Conservation (phyloP, 2,113 vertebrate genomes). For the Saiga tatarica region DNA sequence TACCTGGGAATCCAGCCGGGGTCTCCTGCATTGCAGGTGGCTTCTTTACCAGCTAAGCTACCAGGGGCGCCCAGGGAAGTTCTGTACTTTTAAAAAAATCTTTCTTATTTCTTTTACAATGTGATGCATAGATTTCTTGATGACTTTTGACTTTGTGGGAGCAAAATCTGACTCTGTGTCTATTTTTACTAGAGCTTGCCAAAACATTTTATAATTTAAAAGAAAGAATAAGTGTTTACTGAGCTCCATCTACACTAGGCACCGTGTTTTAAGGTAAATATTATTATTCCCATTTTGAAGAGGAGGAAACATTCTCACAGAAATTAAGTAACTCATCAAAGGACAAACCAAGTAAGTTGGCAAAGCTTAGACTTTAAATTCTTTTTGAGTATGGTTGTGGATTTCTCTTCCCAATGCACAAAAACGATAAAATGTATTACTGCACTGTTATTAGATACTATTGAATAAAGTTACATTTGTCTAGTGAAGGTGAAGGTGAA, state of each 20-base stretch:
- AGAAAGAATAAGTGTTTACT: neutral
- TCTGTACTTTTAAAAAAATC: neutral
- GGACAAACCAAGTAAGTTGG: neutral
- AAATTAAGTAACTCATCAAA: neutral
- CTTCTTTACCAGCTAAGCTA: neutral
- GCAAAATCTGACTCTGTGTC: neutral
- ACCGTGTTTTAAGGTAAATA: neutral
- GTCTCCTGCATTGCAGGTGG: neutral
- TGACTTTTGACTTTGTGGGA: neutral
- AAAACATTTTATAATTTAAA: constrained; percentile 32
- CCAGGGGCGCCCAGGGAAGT: neutral
- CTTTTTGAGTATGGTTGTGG: neutral
- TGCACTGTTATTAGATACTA: neutral
- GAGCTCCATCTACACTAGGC: neutral
- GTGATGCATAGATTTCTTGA: neutral
- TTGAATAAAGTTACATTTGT: neutral
- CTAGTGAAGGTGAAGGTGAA: neutral
- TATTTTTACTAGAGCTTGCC: neutral
- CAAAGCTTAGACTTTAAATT: neutral
- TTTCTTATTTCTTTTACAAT: neutral
- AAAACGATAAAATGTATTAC: neutral
- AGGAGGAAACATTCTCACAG: neutral
- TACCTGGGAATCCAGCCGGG: neutral
- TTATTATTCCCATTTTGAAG: neutral
- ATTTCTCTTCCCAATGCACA: neutral